These are phyloP conservation scores for Microctonus hyperodae DNA, from an alignment of 2,888 invertebrate genomes.

Conservation along the genomic window DNA sequence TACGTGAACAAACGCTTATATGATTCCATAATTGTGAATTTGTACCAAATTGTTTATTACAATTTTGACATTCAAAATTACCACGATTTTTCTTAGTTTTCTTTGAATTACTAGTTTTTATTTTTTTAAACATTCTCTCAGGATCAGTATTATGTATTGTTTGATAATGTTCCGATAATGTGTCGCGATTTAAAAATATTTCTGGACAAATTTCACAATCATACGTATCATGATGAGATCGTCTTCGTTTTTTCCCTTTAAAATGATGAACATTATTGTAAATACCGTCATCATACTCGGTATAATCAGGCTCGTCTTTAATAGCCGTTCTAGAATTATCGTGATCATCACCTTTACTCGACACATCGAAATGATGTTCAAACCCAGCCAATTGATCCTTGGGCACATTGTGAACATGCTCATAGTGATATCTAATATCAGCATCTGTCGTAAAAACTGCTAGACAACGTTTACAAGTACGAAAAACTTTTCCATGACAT, in stretches of 20 bases:
- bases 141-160: slow-evolving; percentile 60
- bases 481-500: slow-evolving; percentile 68
- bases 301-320: slow-evolving; percentile 59
- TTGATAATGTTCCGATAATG: slow-evolving; percentile 55
- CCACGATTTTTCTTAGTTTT: slow-evolving; percentile 45
- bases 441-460: slow-evolving; percentile 67
- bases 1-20: slow-evolving; percentile 51
- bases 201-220: slow-evolving; percentile 60
- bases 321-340: slow-evolving; percentile 49
- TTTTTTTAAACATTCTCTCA: slow-evolving; percentile 49
- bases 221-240: slow-evolving; percentile 50
- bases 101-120: slow-evolving; percentile 40
- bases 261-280: slow-evolving; percentile 45
- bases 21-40: slow-evolving; percentile 58
- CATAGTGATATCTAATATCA: slow-evolving; percentile 65
- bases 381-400: slow-evolving; percentile 58
- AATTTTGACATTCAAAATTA: slow-evolving; percentile 58
- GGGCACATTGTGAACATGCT: slow-evolving; percentile 60
- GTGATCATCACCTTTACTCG: slow-evolving; percentile 43
- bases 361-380: slow-evolving; percentile 52
- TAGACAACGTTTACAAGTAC: slow-evolving; percentile 68
- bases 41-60: slow-evolving; percentile 56
- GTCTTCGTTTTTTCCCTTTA: slow-evolving; percentile 49
- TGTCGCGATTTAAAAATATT: slow-evolving; percentile 55
- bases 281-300: slow-evolving; percentile 52